Evolutionary conservation across 37 sponge, comb jelly and placozoan species (phyloP), one percentile per base, ranked within the genome.

Genomic region (Theonella swinhoei): DNA sequence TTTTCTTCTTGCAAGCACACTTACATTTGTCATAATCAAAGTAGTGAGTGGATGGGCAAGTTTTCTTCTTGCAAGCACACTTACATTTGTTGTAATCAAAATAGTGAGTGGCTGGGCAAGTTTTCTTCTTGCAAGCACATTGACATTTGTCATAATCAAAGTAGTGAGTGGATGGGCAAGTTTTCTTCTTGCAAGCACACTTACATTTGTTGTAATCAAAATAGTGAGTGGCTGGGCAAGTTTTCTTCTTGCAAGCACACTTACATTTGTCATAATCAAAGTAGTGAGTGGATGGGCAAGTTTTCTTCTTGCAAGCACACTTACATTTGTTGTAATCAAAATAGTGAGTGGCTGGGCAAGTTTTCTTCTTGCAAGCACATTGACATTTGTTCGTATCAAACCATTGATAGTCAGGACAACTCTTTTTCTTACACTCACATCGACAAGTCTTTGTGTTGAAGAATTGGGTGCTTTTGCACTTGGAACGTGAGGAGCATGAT

Each of bases 241-340:
- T 17, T 14, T 47, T 47, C 14, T 47, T 47, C 54, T 47, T 47
- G 14, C 54, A 47, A 7, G 14, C 54, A 37, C 82, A 82, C 43
- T 72, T 64, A 60, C 82, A 82, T 60, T 72, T n/a, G 29, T 71
- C 26, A 28, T 20, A 59, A 32, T 85, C 77, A 62, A 85, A 85
- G 20, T 22, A 26, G 62, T 85, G 85, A 36, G 23, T n/a, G 1
- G 14, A 19, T 0, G 63, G 35, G 54, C 54, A 47, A 17, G 54
- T 17, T 14, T 47, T 47, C 14, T 47, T 47, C 54, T 47, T 47
- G 14, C 54, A 47, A 7, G 14, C 54, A 47, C 54, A 47, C 54
- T n/a, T n/a, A n/a, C n/a, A n/a, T n/a, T n/a, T n/a, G n/a, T n/a
- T n/a, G n/a, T n/a, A n/a, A 47, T 7, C 14, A 7, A 47, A 47